Conservation (phyloP, 2,888 invertebrate genomes). For the Megastigmus dorsalis region DNA sequence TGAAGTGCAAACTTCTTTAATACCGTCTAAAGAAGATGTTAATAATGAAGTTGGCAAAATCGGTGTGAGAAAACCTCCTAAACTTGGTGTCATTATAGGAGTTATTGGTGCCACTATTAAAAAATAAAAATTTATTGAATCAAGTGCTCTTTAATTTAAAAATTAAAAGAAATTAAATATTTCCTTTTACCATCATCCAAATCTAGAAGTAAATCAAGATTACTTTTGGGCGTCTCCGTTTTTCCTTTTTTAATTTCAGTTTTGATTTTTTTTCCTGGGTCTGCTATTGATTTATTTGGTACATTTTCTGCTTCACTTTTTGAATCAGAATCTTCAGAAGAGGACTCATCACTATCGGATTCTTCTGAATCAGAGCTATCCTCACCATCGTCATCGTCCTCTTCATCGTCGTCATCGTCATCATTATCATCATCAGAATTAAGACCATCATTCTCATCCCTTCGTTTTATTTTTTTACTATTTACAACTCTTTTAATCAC, state of each 20-base stretch:
- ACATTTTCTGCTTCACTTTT: conserved; percentile 57
- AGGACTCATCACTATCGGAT: conserved; percentile 44
- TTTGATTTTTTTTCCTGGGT: conserved; percentile 60
- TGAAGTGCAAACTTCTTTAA: conserved; percentile 77
- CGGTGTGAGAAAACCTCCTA: conserved; percentile 86
- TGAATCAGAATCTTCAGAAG: conserved; percentile 54
- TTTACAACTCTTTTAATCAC: conserved; percentile 44
- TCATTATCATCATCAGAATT: conserved; percentile 60
- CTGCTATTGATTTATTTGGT: conserved; percentile 43
- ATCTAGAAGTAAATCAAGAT: conserved; percentile 89
- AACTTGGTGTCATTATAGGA: conserved; percentile 88
- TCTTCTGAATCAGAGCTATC: conserved; percentile 39
- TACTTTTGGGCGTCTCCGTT: conserved; percentile 78
- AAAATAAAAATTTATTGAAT: not conserved
- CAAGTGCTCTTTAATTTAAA: conserved; percentile 6
- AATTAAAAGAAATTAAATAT: conserved; percentile 20
- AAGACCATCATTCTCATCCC: too few species aligned
- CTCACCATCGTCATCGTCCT: conserved; percentile 27
- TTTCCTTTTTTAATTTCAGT: conserved; percentile 66
- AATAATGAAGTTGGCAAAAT: conserved; percentile 66
- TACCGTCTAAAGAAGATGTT: conserved; percentile 64
- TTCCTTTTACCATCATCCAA: conserved; percentile 81
- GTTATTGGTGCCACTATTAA: conserved; percentile 79
- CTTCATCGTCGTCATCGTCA: conserved; percentile 58
- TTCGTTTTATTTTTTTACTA: conserved; percentile 35